Evolutionary conservation across 2,888 invertebrate species (phyloP).

Genomic region (Habrosyne pyritoides): DNA sequence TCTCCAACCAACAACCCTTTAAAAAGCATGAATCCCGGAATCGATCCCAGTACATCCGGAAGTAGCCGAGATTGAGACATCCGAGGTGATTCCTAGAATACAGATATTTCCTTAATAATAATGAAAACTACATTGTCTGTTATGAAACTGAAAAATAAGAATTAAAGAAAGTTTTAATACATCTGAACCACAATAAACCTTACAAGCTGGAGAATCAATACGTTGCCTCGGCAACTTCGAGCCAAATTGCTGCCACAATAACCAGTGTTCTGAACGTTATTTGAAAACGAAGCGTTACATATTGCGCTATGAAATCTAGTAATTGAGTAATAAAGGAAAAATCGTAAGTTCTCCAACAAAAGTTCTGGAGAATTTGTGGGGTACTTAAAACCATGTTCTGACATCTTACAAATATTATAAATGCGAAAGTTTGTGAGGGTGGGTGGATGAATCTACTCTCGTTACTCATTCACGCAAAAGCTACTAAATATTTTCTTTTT

Average conservation of each 20-base stretch:
- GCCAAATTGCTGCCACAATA: conserved; percentile 2
- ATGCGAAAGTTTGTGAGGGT: too few species aligned
- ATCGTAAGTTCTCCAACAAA: background rate
- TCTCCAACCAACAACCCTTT: too few species aligned
- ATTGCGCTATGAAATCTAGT: background rate
- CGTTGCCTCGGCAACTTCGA: background rate
- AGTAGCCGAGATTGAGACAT: too few species aligned
- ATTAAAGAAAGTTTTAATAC: background rate
- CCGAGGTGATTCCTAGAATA: too few species aligned
- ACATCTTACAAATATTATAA: too few species aligned
- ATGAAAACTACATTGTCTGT: background rate
- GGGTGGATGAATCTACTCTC: too few species aligned
- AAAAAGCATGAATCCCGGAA: too few species aligned
- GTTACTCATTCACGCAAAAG: too few species aligned
- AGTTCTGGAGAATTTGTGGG: background rate
- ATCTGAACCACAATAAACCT: background rate
- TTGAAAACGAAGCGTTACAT: conserved; percentile 2
- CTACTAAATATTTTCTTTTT: too few species aligned
- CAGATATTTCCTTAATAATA: too few species aligned
- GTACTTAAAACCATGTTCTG: too few species aligned
- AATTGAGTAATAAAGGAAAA: background rate
- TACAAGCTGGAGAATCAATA: background rate
- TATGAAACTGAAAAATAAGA: background rate
- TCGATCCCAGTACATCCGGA: too few species aligned
- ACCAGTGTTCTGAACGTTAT: conserved; percentile 2